Conservation (phyloP, 1,140 invertebrate species). For the Drosophila kikkawai region DNA sequence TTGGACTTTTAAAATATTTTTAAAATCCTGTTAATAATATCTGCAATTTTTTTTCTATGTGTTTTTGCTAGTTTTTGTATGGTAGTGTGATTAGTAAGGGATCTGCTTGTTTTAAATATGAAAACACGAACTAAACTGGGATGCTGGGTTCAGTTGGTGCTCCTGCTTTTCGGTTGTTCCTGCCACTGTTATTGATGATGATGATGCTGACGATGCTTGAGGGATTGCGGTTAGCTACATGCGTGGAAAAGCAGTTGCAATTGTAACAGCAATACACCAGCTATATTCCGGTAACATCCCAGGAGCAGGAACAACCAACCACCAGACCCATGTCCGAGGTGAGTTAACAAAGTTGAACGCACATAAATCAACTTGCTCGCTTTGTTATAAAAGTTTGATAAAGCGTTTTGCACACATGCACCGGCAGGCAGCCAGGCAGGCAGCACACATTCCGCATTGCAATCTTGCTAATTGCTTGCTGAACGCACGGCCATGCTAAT, state of each 20-base stretch:
- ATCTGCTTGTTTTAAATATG: constrained; percentile 81
- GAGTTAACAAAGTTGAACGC: constrained; percentile 80
- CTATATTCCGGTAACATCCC: constrained; percentile 5
- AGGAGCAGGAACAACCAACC: constrained; percentile 14
- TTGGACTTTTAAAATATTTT: no score
- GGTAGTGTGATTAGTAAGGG: constrained; percentile 72
- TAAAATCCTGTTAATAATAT: no score
- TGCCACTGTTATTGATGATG: constrained; percentile 70
- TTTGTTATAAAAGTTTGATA: constrained; percentile 83
- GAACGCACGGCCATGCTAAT: constrained; percentile 71
- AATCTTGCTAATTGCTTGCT: constrained; percentile 81
- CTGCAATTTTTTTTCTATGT: background rate
- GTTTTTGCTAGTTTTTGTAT: constrained; percentile 12
- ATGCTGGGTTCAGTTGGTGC: constrained; percentile 5
- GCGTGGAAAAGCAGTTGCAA: constrained; percentile 27
- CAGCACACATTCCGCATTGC: constrained; percentile 67
- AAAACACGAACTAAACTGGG: constrained; percentile 57
- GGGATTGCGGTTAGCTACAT: constrained; percentile 35
- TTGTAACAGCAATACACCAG: constrained; percentile 2
- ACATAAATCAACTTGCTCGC: constrained; percentile 77
- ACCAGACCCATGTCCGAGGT: constrained; percentile 52
- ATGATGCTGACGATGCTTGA: constrained; percentile 63
- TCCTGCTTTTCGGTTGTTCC: constrained; percentile 13
- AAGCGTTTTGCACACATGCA: constrained; percentile 75
- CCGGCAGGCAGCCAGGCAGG: constrained; percentile 10